Conservation (phyloP, 2,888 invertebrate genomes). For the Blastobasis adustella region DNA sequence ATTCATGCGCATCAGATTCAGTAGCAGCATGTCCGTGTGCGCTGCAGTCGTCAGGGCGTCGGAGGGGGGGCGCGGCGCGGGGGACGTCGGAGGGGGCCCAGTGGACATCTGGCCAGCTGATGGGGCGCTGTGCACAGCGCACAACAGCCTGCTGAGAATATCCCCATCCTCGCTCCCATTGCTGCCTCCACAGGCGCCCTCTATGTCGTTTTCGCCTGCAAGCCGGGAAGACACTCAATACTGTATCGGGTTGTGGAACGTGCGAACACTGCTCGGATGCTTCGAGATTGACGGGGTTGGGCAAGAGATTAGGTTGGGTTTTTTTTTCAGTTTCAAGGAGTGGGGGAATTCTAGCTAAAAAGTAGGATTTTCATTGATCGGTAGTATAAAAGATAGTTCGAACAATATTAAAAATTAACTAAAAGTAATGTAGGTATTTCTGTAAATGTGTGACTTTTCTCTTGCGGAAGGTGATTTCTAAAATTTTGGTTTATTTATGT, state of each 20-base stretch:
- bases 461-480: no score
- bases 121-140: constrained; percentile 38
- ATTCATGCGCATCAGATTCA: constrained; percentile 63
- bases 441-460: no score
- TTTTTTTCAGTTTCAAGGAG: no score
- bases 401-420: no score
- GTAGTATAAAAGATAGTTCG: no score
- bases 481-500: no score
- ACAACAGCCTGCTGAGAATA: constrained; percentile 48
- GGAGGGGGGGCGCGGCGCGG: constrained; percentile 22
- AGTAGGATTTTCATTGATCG: no score
- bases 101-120: constrained; percentile 25
- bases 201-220: constrained; percentile 63
- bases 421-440: no score
- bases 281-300: constrained; percentile 2
- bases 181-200: constrained; percentile 35
- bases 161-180: constrained; percentile 28
- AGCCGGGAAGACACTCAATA: constrained; percentile 13
- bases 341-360: no score
- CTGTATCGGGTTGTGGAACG: constrained; percentile 1
- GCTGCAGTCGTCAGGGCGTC: constrained; percentile 53
- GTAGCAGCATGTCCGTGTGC: constrained; percentile 60
- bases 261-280: background rate
- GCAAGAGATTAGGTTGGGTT: no score
- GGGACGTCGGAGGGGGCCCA: constrained; percentile 14